Base-by-base conservation (phyloP, 1,140 invertebrate genomes). In the Homarus americanus region DNA sequence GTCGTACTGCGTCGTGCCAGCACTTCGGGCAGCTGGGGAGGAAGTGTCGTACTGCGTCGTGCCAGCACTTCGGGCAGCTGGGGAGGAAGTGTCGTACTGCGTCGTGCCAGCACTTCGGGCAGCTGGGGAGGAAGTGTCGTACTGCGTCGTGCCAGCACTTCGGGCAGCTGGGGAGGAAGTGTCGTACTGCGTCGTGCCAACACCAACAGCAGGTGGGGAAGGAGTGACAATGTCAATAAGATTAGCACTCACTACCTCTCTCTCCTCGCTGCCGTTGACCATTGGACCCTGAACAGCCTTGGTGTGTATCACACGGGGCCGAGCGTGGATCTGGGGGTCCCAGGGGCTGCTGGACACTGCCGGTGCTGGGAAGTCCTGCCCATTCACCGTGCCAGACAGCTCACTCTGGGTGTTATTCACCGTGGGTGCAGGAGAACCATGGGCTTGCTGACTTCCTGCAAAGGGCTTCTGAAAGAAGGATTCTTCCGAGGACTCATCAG, bases 401-500 rank as follows among this genome's bases (percentile, higher is more conserved):
- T 58, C 15, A 58, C 15, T 58, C 20, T 58, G 53, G 0, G 24
- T 20, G 4, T 24, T 58, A 58, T 24, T 58, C 15, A 24, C 53
- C 20, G 17, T 58, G 53, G 53, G 4, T 15, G 17, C 53, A 58
- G 53, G 53, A 20, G 24, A 58, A 20, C 53, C 53, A 4, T 58
- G 17, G 4, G 24, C 24, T 58, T 15, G 24, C 0, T 58, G 53
- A 24, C 53, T 58, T 24, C 53, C 53, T 58, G 53, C 20, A 20
- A 58, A 58, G 34, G 82, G n/a, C 24, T 63, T 73, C 32, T 86
- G 75, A 38, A 58, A 4, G 17, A 80, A 20, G 1, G 58, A 32
- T 0, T n/a, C 66, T 44, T 90, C 87, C 49, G 87, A 90, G 7
- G 87, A 28, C 24, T 90, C 87, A 69, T 90, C 87, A n/a, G 80